Percentiles rank a stretch among this genome's conserved stretches.
phyloP scores from a whole-genome alignment of 2,113 vertebrate genomes.

The Hypanus sabinus region DNA sequence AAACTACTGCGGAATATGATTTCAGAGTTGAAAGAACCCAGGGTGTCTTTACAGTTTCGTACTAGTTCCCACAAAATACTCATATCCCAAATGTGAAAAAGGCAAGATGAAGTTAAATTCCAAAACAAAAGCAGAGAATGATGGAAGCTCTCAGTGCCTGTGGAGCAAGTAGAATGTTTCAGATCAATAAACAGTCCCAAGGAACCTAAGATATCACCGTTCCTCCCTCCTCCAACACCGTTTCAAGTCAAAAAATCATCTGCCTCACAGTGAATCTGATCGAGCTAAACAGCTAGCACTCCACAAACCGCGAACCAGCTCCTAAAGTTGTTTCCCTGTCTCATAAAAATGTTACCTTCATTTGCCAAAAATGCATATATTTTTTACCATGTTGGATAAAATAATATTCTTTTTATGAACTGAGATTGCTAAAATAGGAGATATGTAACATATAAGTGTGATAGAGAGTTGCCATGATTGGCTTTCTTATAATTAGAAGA shows the following conservation, averaged over 20 bases:
- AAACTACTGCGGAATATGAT: not conserved
- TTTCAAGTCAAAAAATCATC: not conserved
- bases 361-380: not conserved
- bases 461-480: no score
- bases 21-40: not conserved
- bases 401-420: not conserved
- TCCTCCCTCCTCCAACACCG: no score
- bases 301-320: not conserved
- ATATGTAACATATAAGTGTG: not conserved
- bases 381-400: not conserved
- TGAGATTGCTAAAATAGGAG: not conserved
- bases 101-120: no score
- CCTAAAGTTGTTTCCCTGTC: not conserved
- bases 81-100: no score
- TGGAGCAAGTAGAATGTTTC: no score
- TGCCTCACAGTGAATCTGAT: not conserved
- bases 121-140: no score
- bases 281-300: not conserved
- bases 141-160: no score
- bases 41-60: not conserved
- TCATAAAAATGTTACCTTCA: not conserved
- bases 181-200: no score
- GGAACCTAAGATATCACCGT: no score
- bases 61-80: no score
- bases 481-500: not conserved